These are phyloP conservation scores for Calyptommatus sinebrachiatus DNA, from an alignment of 2,113 vertebrate genomes.

Conservation along the genomic window DNA sequence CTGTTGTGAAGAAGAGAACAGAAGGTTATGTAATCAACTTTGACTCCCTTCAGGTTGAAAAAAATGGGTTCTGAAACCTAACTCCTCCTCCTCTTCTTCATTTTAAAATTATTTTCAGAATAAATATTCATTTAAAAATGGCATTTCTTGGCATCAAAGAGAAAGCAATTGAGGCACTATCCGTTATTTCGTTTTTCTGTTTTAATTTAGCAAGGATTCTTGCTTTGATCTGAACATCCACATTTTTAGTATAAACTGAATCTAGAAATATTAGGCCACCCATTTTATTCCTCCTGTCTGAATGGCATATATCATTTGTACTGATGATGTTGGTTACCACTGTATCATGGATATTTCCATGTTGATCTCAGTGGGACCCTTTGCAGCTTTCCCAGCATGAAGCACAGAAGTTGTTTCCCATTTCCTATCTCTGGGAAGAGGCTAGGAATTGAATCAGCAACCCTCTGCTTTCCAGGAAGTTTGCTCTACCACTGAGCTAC, in stretches of 20 bases:
- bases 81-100: conserved; percentile 12
- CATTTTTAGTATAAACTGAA: conserved; percentile 56
- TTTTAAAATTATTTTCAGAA: conserved; percentile 56
- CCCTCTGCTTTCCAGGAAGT: too few species aligned
- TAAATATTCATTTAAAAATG: conserved; percentile 52
- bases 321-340: neutral
- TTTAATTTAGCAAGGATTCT: conserved; percentile 68
- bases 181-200: conserved; percentile 63
- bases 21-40: too few species aligned
- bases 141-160: conserved; percentile 55
- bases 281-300: conserved; percentile 47
- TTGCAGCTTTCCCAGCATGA: too few species aligned
- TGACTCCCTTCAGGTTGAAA: too few species aligned
- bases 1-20: too few species aligned
- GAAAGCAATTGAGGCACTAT: conserved; percentile 58
- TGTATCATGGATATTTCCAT: too few species aligned
- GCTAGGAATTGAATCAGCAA: too few species aligned
- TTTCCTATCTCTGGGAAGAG: too few species aligned
- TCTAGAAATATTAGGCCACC: conserved; percentile 45
- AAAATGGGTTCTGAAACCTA: too few species aligned
- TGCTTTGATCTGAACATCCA: conserved; percentile 40
- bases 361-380: too few species aligned
- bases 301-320: conserved; percentile 44
- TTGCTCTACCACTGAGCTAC: too few species aligned
- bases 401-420: too few species aligned